Evolutionary conservation across 2,888 invertebrate genomes (phyloP), one percentile per base, ranked within the genome.

Genomic region (Spodoptera exigua): DNA sequence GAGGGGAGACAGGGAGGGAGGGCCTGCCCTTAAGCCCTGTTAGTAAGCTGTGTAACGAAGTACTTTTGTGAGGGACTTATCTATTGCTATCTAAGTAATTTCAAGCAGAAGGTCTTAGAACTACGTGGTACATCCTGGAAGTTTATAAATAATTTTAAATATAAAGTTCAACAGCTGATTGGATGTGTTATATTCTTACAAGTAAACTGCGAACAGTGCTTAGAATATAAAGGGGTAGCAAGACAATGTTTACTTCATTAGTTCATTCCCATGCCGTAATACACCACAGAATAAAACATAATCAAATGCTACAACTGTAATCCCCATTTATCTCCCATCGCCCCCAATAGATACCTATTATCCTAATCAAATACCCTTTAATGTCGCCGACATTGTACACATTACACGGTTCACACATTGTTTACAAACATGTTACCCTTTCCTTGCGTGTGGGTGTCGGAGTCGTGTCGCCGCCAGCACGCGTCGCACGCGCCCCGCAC

Each of bases 291-390:
- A 43, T 43, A 32, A 55, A 61, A 46, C 61, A 56, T 70, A 61
- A 73, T 73, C 52, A 73, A 70, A 56, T 54, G 52, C 56, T 73
- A 47, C 62, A 61, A 69, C 53, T 62, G 34, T 70, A 70, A 75
- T 77, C 74, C 70, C 12, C 40, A 53, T 72, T 52, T 67, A 72
- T 72, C 68, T 61, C 10, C 12, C 61, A 40, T 49, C 58, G 55
- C 51, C 68, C 36, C 48, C 68, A 67, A 68, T 60, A 73, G 73
- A 76, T 68, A 76, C 59, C 59, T 73, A 74, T 76, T 74, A 76
- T 64, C 76, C 74, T 76, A 73, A 76, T 73, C 74, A 73, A 64
- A 64, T 36, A 57, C 66, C 52, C 44, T 74, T 58, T 54, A 51
- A 76, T 68, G 53, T 40, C 32, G 44, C 74, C 70, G 64, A 27